Evolutionary conservation across 2,797 vertebrate species (phyloP), one percentile per base, ranked within the genome.

Genomic region (Picus viridis): DNA sequence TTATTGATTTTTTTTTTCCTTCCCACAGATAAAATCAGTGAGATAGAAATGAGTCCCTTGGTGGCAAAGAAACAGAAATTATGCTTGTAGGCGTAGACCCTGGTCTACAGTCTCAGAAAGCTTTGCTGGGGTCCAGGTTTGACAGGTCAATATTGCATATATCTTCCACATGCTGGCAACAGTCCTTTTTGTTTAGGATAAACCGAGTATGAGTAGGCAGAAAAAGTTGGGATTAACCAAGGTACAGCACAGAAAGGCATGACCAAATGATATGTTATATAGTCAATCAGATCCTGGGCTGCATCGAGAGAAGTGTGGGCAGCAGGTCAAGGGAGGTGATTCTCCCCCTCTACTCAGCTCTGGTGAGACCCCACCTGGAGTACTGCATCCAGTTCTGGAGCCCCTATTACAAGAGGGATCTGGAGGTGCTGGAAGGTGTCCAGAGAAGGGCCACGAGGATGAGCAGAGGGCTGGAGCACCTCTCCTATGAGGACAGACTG

Each of bases 1-100:
- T 95, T 93, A 92, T 89, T 75, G 86, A 72, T 36, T 14, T 63
- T 94, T 81, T 91, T 65, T 59, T 72, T 45, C 34, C 13, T 92
- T 74, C 77, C 91, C 86, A 79, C 89, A 94, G 94, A 89, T 74
- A 89, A 79, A 68, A 20, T 83, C 54, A 77, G 1, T 77, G 24
- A 80, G 72, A 77, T 16, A 49, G 47, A 65, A 64, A 34, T 1
- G 49, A 84, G 23, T 70, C 32, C 39, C n/a, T 73, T 78, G 83
- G 64, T 61, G 81, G 41, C 20, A 74, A 70, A 23, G 56, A 86
- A 91, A 56, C 41, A 75, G 74, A 88, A 93, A 83, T 83, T 65
- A 43, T 24, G 5, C 61, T 86, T 77, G 47, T 53, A 74, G 64
- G 78, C 39, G 16, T 45, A 11, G 59, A 49, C 57, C 65, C 63